Base-by-base conservation (phyloP, 2,113 vertebrate species). In the Lagopus leucura region DNA sequence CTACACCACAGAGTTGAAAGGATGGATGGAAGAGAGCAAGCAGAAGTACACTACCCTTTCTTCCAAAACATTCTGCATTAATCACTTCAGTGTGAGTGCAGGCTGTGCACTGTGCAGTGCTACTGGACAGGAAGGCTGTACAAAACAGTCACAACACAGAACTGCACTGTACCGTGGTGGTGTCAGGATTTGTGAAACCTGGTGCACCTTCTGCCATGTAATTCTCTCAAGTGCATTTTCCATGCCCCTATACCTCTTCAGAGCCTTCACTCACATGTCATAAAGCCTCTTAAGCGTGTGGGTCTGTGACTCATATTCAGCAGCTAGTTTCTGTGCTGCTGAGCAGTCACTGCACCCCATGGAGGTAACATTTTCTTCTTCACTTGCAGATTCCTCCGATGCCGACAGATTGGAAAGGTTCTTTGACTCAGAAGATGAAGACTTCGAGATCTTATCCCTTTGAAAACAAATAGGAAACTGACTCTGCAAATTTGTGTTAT, bases 381-480 rank as follows among this genome's bases (percentile, higher is more conserved):
- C 28, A 89, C 72, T 91, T 91, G 67, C 96, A 99, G 99, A 99
- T 90, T 99, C 99, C 96, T 99, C 99, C 1, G 99, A 99, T 12
- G 98, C 98, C 0, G 99, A 99, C 94, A 98, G 98, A 94, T 94
- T 99, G 95, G 99, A 99, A 97, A 98, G 99, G 82, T 99, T 99
- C 97, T 99, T 99, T 92, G 99, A 99, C 92, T 99, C 99, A 0
- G 99, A 99, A 95, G 99, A 99, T 28, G 99, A 99, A 96, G 99
- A 99, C 97, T 99, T 99, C 70, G 99, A 99, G 97, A 99, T 99
- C 91, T 97, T 99, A 82, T 99, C 99, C 89, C 98, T 99, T 95
- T 99, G 98, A 99, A 94, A 97, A 82, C 89, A 54, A 90, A 89
- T 14, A 79, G 89, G 93, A 94, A 85, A 94, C 20, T 57, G 96